These are phyloP conservation scores for Plagiodera versicolora DNA, from an alignment of 2,888 invertebrate genomes.

Conservation along the genomic window DNA sequence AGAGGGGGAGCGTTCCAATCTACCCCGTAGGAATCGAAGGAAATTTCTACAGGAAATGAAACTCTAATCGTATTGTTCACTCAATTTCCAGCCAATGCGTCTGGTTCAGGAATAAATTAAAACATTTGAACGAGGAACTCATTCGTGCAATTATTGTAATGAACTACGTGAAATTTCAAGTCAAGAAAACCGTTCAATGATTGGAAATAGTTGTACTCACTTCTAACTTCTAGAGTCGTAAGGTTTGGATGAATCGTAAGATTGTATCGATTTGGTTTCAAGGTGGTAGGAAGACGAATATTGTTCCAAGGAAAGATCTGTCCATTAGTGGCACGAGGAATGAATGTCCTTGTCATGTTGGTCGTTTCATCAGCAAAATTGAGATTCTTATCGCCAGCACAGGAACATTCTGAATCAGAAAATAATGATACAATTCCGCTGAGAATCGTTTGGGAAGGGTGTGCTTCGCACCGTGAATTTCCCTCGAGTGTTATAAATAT, in stretches of 20 bases:
- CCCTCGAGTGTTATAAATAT: background rate
- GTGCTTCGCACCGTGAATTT: background rate
- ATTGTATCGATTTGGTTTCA: conserved; percentile 81
- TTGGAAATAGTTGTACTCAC: conserved; percentile 53
- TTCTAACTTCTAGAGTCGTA: conserved; percentile 85
- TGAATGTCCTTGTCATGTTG: conserved; percentile 63
- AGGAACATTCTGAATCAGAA: conserved; percentile 65
- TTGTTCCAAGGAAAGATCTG: conserved; percentile 78
- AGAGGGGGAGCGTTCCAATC: background rate
- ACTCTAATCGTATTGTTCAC: background rate
- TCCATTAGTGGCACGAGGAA: conserved; percentile 73
- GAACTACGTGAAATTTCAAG: too few relatives aligned
- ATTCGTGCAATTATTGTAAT: too few relatives aligned
- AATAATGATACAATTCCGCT: too few relatives aligned
- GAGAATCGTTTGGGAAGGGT: background rate
- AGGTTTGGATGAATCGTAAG: conserved; percentile 92
- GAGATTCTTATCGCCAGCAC: conserved; percentile 67
- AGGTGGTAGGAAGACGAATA: conserved; percentile 74
- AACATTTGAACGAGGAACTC: too few relatives aligned
- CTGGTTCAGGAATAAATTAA: too few relatives aligned
- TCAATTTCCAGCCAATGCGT: background rate
- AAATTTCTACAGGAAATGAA: background rate
- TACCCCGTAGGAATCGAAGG: background rate
- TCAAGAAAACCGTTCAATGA: too few relatives aligned
- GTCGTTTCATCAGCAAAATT: conserved; percentile 65